Evolutionary conservation across 2,113 vertebrate genomes (phyloP), one percentile per base, ranked within the genome.

Genomic region (Murina feae): DNA sequence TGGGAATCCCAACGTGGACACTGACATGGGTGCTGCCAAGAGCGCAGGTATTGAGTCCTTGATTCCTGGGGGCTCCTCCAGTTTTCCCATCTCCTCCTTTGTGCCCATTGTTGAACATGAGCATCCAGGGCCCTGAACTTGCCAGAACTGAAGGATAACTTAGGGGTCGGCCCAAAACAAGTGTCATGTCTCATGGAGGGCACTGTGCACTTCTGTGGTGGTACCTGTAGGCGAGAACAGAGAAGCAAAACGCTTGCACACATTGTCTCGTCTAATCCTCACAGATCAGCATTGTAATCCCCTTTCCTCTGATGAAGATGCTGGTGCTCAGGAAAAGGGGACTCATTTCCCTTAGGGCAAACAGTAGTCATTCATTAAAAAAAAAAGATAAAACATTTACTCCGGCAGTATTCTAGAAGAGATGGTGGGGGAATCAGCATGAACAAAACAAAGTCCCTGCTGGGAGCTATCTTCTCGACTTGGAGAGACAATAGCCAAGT

Each of bases 141-240:
- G 5, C 49, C n/a, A n/a, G 37, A 63, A 35, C 71, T 86, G 51
- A 68, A 83, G 81, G 39, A 75, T 65, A 89, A 55, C 21, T 89
- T 20, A 23, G 81, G 55, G 44, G 11, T 37, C 17, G 32, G 47
- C 49, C 16, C 6, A 1, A 81, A 85, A 76, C 8, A 65, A 75
- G 87, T 23, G n/a, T 68, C 32, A 23, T 0, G 9, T 68, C 55
- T 92, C 44, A 13, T 5, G 30, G 72, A 79, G 39, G 90, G 7
- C 60, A 71, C 49, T 32, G 32, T 32, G 81, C 68, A 4, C 30
- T 35, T 76, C 96, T 88, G 65, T 0, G 2, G 7, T 75, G 91
- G 82, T 32, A 79, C 55, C 96, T 97, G 78, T 66, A 44, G 82
- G 39, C 14, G 5, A 92, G 82, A 93, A 93, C 17, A 37, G 4